Conservation (phyloP, 2,888 invertebrate genomes). For the Netelia fuscicornis region DNA sequence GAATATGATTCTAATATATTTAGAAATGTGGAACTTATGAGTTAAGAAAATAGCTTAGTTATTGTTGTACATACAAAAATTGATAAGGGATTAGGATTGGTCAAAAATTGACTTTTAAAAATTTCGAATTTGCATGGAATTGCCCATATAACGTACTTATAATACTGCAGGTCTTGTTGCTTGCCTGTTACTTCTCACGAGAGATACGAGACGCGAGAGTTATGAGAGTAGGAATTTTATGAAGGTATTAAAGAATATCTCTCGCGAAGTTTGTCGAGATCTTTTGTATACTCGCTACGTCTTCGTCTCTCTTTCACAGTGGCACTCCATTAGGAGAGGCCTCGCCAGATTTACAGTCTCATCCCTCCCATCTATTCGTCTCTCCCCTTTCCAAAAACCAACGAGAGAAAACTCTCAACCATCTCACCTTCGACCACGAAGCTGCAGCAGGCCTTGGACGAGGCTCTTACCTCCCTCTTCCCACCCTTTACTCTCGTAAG, state of each 20-base stretch:
- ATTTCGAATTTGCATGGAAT: slow-evolving; percentile 2
- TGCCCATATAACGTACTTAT: background rate
- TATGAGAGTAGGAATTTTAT: slow-evolving; percentile 73
- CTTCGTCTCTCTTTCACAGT: slow-evolving; percentile 18
- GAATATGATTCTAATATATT: background rate
- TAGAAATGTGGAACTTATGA: background rate
- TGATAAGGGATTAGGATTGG: background rate
- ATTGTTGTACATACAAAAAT: background rate
- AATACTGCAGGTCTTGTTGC: slow-evolving; percentile 1
- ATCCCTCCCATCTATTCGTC: background rate
- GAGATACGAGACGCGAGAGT: slow-evolving; percentile 65
- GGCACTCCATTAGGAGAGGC: slow-evolving; percentile 62
- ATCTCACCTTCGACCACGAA: slow-evolving; percentile 48
- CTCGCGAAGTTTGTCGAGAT: slow-evolving; percentile 63
- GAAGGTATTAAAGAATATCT: slow-evolving; percentile 76
- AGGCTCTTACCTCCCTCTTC: slow-evolving; percentile 22
- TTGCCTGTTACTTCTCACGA: slow-evolving; percentile 49
- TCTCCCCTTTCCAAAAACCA: background rate
- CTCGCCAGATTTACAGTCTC: slow-evolving; percentile 60
- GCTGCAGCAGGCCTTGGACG: slow-evolving; percentile 20
- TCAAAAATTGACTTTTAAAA: background rate
- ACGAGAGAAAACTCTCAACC: slow-evolving; percentile 21
- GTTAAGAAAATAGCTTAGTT: background rate
- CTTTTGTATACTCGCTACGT: slow-evolving; percentile 29
- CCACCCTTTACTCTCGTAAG: slow-evolving; percentile 3